Evolutionary conservation across 1,140 invertebrate species (phyloP), one percentile per base, ranked within the genome.

Genomic region (Orius laevigatus): DNA sequence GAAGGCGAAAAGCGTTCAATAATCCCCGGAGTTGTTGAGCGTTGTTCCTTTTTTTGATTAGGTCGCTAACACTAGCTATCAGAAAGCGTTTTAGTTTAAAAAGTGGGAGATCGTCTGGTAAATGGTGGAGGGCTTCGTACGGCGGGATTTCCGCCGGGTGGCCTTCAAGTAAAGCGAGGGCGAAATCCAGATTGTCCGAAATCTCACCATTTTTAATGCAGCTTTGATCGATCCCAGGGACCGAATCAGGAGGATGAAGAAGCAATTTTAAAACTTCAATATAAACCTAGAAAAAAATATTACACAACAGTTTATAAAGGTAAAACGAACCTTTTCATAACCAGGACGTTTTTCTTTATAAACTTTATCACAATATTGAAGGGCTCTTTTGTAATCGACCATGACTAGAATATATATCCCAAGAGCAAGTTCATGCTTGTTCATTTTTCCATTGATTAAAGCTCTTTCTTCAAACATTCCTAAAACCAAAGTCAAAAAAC

Each of bases 381-480:
- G 78, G 0, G 93, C 93, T 59, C 79, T 76, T 0, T 75, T 59
- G 14, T 82, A 72, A 66, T 97, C 81, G 39, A 86, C 78, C 49
- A 78, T 77, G 57, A 70, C 78, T 69, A 71, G 83, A 57, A 93
- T 75, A 62, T 96, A 97, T 60, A 98, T 91, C 1, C 53, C 78
- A 36, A 98, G 66, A 2, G 87, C 91, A 62, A 96, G 83, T 59
- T 96, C 82, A 67, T 93, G 85, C 38, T 78, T 67, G 5, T 84
- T 87, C 1, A 96, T 67, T 56, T 84, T 79, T 3, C 90, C 92
- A 12, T 95, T 66, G 49, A 98, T 79, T 20, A 97, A 75, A 0
- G 94, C 92, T 49, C 90, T 70, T 67, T 98, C 95, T 64, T 96
- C 90, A 62, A 87, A 82, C 51, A 97, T 70, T 54, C 63, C 70